Conservation (phyloP, 2,888 invertebrate genomes). For the Clostera curtula region DNA sequence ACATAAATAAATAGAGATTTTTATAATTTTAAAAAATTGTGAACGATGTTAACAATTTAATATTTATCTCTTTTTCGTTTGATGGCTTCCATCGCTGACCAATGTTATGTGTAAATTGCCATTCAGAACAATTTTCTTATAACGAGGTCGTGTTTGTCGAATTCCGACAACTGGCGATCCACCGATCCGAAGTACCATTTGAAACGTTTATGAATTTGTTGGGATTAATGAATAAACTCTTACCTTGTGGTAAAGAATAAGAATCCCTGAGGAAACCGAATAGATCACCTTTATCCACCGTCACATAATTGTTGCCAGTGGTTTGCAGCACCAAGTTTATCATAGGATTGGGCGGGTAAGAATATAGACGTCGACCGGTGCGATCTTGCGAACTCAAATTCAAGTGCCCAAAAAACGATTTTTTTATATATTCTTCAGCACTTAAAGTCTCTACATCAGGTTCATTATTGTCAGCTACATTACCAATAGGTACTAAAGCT, state of each 20-base stretch:
- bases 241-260: conserved; percentile 49
- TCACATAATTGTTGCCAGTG: conserved; percentile 24
- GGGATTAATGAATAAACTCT: conserved; percentile 18
- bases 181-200: conserved; percentile 1
- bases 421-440: conserved; percentile 8
- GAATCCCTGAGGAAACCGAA: conserved; percentile 50
- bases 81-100: no score
- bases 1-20: no score
- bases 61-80: no score
- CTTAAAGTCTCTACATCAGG: conserved; percentile 11
- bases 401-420: no score
- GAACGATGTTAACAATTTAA: no score
- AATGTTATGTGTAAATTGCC: no score
- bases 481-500: no score
- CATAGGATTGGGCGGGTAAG: conserved; percentile 30
- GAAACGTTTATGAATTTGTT: not conserved
- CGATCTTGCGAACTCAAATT: conserved; percentile 3
- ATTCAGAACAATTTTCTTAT: no score
- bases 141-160: no score
- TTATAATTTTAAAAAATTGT: no score
- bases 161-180: no score
- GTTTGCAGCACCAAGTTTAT: conserved; percentile 35
- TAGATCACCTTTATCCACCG: conserved; percentile 28
- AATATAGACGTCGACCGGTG: conserved; percentile 25
- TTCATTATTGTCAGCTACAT: conserved; percentile 13